Evolutionary conservation across 1,140 invertebrate genomes (phyloP).

Genomic region (Bombus vancouverensis): DNA sequence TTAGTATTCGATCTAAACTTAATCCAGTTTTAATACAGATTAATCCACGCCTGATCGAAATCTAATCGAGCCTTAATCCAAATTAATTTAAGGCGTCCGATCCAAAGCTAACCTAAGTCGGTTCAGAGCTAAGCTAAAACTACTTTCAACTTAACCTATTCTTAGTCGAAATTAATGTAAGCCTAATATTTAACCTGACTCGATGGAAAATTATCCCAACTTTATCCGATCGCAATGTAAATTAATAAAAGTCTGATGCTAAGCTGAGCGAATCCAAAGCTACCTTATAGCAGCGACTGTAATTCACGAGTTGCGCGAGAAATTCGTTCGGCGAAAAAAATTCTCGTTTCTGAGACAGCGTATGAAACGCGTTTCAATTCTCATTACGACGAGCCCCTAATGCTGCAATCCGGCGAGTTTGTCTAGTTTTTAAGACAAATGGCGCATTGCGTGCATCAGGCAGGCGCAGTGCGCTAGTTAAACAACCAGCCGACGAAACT

Average conservation of each 20-base stretch:
- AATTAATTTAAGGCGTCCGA: too few species aligned
- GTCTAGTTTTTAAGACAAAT: constrained; percentile 51
- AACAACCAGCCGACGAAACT: constrained; percentile 18
- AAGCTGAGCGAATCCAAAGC: neutral
- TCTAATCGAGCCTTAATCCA: too few species aligned
- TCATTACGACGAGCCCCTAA: neutral
- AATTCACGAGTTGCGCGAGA: neutral
- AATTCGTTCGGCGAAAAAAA: neutral
- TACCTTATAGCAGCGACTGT: neutral
- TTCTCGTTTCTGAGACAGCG: neutral
- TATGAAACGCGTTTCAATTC: neutral
- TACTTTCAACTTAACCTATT: too few species aligned
- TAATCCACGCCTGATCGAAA: too few species aligned
- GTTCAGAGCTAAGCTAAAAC: too few species aligned
- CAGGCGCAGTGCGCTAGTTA: constrained; percentile 45
- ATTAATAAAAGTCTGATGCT: neutral
- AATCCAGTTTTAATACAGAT: neutral
- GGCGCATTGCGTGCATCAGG: constrained; percentile 41
- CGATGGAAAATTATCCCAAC: neutral
- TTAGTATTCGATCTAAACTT: neutral
- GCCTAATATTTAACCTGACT: neutral
- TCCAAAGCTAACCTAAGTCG: too few species aligned
- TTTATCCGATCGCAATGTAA: neutral
- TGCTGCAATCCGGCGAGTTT: constrained; percentile 19
- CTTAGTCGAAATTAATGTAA: too few species aligned